Conservation (phyloP, 1,140 invertebrate genomes). For the Eriocheir sinensis region DNA sequence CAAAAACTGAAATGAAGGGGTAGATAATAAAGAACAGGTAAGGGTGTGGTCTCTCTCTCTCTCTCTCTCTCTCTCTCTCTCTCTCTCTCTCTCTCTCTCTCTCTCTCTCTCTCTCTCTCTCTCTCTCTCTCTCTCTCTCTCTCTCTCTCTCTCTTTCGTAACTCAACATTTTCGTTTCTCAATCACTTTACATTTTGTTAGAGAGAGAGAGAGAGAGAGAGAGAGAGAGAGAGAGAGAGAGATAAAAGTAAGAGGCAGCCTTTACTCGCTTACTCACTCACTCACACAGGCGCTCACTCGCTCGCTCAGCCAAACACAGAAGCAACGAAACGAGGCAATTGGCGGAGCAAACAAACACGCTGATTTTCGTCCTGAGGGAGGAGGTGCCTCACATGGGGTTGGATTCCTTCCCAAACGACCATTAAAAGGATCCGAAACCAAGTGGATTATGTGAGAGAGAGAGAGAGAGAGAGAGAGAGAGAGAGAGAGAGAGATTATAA, state of each 20-base stretch:
- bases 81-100: too few relatives aligned
- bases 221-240: not conserved
- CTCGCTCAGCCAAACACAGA: not conserved
- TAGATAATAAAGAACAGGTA: too few relatives aligned
- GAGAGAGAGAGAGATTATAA: constrained; percentile 5
- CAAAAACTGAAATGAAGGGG: too few relatives aligned
- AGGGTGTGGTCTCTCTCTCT: too few relatives aligned
- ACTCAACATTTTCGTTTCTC: too few relatives aligned
- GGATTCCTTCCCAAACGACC: not conserved
- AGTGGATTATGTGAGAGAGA: not conserved
- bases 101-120: too few relatives aligned
- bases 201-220: not conserved
- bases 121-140: too few relatives aligned
- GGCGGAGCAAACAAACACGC: not conserved
- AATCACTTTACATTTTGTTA: too few relatives aligned
- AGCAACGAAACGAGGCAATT: not conserved
- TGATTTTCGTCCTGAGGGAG: not conserved
- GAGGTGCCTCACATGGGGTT: not conserved
- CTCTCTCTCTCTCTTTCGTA: too few relatives aligned
- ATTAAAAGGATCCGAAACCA: not conserved
- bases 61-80: too few relatives aligned
- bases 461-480: too few relatives aligned
- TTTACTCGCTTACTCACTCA: too few relatives aligned
- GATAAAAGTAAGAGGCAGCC: not conserved
- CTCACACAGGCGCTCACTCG: not conserved